A percentile compares a stretch with the other conserved stretches of the same genome.
Evolutionary conservation across 2,797 vertebrate genomes (phyloP).

Genomic region (Pangasius djambal): DNA sequence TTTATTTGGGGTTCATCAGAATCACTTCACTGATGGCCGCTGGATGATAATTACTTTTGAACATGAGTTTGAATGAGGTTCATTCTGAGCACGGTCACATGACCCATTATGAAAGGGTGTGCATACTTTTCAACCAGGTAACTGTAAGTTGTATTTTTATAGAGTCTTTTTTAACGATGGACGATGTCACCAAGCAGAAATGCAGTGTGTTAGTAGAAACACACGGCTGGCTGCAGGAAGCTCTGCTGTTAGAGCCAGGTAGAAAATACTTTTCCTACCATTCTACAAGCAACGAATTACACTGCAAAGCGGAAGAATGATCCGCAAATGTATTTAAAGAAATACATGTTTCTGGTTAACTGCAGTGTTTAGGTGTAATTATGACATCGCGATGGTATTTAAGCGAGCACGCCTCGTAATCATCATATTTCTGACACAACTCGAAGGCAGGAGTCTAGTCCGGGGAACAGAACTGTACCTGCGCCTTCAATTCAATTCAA

Average conservation of each 20-base stretch:
- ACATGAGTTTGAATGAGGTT: no score
- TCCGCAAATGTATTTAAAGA: neutral
- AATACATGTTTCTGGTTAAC: no score
- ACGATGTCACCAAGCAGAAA: neutral
- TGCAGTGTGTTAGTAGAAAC: neutral
- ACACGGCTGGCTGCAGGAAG: neutral
- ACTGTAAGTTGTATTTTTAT: neutral
- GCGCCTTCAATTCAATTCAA: no score
- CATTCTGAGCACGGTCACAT: neutral
- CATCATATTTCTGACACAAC: neutral
- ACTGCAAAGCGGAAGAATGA: neutral
- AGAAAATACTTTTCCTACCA: neutral
- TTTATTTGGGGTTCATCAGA: no score
- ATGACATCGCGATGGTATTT: neutral
- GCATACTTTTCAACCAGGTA: no score
- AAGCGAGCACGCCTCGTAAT: neutral
- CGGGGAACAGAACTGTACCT: neutral
- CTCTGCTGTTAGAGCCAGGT: neutral
- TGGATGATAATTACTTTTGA: neutral
- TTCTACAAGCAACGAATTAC: neutral
- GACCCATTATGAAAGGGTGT: neutral
- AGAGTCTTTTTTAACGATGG: neutral
- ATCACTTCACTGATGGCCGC: no score
- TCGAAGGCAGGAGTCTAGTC: neutral
- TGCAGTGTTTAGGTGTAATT: neutral